Percentiles rank a stretch among this genome's conserved stretches.
These are phyloP conservation scores for Salticus scenicus DNA, from an alignment of 2,888 invertebrate genomes.

Conservation along the genomic window DNA sequence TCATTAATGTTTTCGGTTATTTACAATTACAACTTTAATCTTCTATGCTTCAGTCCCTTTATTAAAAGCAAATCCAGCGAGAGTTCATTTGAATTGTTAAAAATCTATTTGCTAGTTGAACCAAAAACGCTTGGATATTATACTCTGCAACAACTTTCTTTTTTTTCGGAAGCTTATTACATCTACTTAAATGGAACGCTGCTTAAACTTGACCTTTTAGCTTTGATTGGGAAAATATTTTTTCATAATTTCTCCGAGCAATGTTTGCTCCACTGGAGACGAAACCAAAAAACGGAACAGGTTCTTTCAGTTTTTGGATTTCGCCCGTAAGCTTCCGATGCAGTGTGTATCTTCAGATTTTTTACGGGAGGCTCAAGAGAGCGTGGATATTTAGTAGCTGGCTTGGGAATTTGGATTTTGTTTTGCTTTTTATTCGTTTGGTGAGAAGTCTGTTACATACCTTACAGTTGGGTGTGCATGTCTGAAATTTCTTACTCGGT, in stretches of 20 bases:
- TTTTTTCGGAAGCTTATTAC: too few relatives aligned
- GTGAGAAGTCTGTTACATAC: too few relatives aligned
- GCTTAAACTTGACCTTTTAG: not conserved
- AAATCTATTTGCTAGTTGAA: too few relatives aligned
- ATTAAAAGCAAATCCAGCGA: not conserved
- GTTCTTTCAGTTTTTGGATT: not conserved
- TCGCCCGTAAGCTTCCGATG: not conserved
- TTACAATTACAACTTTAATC: too few relatives aligned
- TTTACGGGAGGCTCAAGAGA: not conserved
- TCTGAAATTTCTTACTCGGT: too few relatives aligned
- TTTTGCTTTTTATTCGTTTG: too few relatives aligned
- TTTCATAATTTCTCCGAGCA: slow-evolving; percentile 2
- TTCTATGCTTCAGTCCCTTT: too few relatives aligned
- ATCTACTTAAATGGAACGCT: not conserved
- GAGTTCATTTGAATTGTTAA: too few relatives aligned
- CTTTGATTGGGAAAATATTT: not conserved
- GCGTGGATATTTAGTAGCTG: not conserved
- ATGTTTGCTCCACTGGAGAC: not conserved
- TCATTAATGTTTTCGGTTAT: too few relatives aligned
- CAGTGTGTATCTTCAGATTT: not conserved
- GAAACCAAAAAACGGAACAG: slow-evolving; percentile 8
- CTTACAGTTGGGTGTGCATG: too few relatives aligned
- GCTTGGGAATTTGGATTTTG: not conserved
- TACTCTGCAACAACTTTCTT: too few relatives aligned
- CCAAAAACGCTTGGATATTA: too few relatives aligned